Evolutionary conservation across 2,888 invertebrate genomes (phyloP), one percentile per base, ranked within the genome.

Genomic region (Lordiphosa fenestrarum): DNA sequence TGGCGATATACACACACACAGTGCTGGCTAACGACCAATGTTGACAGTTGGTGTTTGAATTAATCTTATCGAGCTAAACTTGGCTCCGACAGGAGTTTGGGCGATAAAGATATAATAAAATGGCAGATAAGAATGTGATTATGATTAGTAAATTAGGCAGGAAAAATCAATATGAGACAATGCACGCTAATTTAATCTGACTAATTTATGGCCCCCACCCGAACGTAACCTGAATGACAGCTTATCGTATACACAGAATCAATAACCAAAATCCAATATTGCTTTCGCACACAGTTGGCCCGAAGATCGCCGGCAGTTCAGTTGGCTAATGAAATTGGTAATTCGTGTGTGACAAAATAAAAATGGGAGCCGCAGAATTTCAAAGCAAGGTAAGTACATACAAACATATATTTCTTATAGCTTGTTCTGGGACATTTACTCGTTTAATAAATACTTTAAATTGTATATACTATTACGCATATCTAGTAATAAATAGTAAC

Each of bases 351-450:
- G n/a, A 7, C 5, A 21, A n/a, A 10, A 5, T 15, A 6, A 33
- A 41, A 23, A 83, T 80, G 76, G 65, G 36, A 2, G 46, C 51
- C 19, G 53, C 46, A 42, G 56, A 51, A 23, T 53, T 40, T 21
- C 41, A 59, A n/a, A 38, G 21, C 9, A 46, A 66, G 13, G 76
- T 83, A 59, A 83, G 84, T 76, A 44, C 36, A 25, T 4, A 25
- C 7, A 30, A 2, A 30, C 10, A 30, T 9, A 30, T 30, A 9
- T 30, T 6, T 44, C 49, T n/a, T 57, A 41, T 25, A 47, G 10
- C 9, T 30, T 30, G 30, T 30, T 30, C 7, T 36, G n/a, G 19
- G 10, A 21, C 13, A 10, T 2, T 23, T n/a, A 48, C 9, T 7
- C 21, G 25, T 57, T 63, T 65, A 58, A 64, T 64, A 48, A 66